Base-by-base conservation (phyloP, 2,113 vertebrate genomes). In the Uria aalge region DNA sequence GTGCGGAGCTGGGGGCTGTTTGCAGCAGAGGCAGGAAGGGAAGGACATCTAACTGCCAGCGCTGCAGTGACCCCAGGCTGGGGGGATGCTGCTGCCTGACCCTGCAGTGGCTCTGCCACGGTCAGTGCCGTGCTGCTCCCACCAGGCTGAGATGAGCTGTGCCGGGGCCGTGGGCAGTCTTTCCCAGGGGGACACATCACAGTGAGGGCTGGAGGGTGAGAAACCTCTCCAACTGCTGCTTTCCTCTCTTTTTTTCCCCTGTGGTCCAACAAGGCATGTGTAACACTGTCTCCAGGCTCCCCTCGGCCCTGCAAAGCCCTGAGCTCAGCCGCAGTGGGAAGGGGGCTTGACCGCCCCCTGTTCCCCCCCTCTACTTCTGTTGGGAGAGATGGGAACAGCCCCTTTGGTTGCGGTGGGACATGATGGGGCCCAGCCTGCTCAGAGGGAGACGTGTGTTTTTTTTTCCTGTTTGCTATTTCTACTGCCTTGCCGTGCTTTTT, bases 381-480 rank as follows among this genome's bases (percentile, higher is more conserved):
- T 48, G 5, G 0, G 12, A 84, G 55, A 80, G 24, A 16, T 41
- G 56, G 48, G 34, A 88, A 68, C 23, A 12, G 38, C 60, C 52
- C 22, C 52, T 63, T 12, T 30, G 76, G 27, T 15, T 89, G 38
- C 3, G 2, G 23, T 26, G 26, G 75, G 59, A 76, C 9, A 29
- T 0, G 4, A 21, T 15, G 26, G 40, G 78, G 67, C 82, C 53
- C 15, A 83, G 36, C 26, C 30, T 67, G 41, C 56, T 34, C 8
- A 2, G 36, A 55, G 43, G 29, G 9, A 72, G 15, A 40, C 0
- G 1, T 3, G n/a, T 2, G 4, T 0, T 30, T 40, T 48, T 48
- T 38, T 66, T 87, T 63, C 36, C 26, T 77, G 30, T 7, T 64
- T 4, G 1, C 8, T 84, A 36, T 63, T 94, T 91, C 43, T 41